A percentile compares a stretch with the other conserved stretches of the same genome.
phyloP scores from a whole-genome alignment of 2,113 vertebrate species.

The Entosphenus tridentatus region DNA sequence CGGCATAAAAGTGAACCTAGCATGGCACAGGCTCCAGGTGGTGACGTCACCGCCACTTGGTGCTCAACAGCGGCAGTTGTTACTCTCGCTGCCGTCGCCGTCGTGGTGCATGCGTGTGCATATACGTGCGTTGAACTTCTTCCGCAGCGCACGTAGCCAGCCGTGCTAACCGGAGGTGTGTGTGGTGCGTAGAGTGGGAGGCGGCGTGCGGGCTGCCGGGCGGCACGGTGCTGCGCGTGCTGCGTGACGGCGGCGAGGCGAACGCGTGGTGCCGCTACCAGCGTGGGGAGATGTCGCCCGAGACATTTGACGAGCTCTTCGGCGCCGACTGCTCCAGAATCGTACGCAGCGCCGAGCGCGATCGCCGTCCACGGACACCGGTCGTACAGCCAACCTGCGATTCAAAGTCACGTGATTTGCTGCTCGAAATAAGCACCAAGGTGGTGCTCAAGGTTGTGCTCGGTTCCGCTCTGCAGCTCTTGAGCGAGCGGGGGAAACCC shows the following conservation, averaged over 20 bases:
- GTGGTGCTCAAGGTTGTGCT: too few relatives aligned
- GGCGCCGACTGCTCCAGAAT: conserved; percentile 25
- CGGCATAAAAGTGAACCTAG: not conserved
- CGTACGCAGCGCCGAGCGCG: conserved; percentile 18
- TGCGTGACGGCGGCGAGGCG: conserved; percentile 16
- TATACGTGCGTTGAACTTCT: not conserved
- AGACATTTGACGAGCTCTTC: conserved; percentile 27
- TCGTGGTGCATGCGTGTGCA: not conserved
- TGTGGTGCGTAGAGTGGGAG: conserved; percentile 29
- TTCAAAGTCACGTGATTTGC: too few relatives aligned
- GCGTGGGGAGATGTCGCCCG: conserved; percentile 27
- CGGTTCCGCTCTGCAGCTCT: too few relatives aligned
- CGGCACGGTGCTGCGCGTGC: conserved; percentile 23
- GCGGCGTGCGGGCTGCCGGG: conserved; percentile 20
- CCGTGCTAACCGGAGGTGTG: not conserved
- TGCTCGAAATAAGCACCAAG: too few relatives aligned
- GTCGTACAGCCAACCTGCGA: too few relatives aligned
- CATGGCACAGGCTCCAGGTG: not conserved
- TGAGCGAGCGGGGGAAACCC: too few relatives aligned
- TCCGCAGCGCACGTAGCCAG: not conserved
- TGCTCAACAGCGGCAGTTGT: not conserved
- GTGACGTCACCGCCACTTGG: not conserved
- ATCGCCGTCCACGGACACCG: too few relatives aligned
- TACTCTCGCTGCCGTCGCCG: not conserved
- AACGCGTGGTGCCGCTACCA: conserved; percentile 27